phyloP scores from a whole-genome alignment of 2,888 invertebrate species.

The Drosophila borealis region DNA sequence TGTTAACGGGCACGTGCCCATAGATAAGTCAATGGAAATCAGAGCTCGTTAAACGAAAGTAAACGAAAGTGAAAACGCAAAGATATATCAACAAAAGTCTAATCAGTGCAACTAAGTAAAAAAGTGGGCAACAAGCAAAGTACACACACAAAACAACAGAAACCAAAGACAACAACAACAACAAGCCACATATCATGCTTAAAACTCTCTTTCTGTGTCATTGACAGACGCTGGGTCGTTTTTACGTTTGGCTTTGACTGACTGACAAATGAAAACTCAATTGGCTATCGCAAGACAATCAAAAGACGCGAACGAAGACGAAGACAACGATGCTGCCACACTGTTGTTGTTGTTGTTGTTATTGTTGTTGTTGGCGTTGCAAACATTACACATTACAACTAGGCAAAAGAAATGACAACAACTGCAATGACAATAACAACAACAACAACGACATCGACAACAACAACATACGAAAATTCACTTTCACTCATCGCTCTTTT shows the following conservation, averaged over 20 bases:
- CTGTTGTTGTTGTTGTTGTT: conserved; percentile 33
- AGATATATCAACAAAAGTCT: conserved; percentile 63
- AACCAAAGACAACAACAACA: conserved; percentile 36
- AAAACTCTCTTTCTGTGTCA: conserved; percentile 78
- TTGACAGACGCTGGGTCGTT: conserved; percentile 73
- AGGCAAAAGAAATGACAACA: conserved; percentile 75
- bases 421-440: conserved; percentile 48
- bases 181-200: conserved; percentile 70
- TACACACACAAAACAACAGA: conserved; percentile 49
- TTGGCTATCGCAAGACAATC: conserved; percentile 79
- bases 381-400: conserved; percentile 73
- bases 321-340: conserved; percentile 42
- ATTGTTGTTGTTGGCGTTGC: conserved; percentile 49
- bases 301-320: conserved; percentile 64
- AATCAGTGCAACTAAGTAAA: conserved; percentile 63
- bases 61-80: conserved; percentile 63
- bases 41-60: conserved; percentile 62
- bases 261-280: conserved; percentile 81
- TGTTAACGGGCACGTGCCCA: conserved; percentile 51
- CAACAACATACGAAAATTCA: conserved; percentile 69
- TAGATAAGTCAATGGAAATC: conserved; percentile 59
- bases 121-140: conserved; percentile 58
- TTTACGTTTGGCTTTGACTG: conserved; percentile 49
- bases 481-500: conserved; percentile 77
- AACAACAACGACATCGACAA: conserved; percentile 19